These are phyloP conservation scores for Drosophila dives DNA, from an alignment of 2,888 invertebrate species.

Conservation along the genomic window DNA sequence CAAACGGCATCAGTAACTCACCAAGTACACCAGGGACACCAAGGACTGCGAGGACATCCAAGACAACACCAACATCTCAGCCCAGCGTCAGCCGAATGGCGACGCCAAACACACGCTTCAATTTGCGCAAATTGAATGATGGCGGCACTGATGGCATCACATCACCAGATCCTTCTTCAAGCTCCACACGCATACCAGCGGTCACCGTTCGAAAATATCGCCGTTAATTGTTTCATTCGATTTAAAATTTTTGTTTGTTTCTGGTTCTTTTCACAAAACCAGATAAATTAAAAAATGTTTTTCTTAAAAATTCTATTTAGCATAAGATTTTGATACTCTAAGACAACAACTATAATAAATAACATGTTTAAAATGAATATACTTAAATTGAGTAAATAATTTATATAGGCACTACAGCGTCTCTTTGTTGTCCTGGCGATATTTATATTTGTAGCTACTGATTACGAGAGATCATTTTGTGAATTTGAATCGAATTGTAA, in stretches of 20 bases:
- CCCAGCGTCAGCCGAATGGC: conserved; percentile 13
- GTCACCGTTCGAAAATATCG: conserved; percentile 76
- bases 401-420: not conserved
- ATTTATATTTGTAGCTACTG: not conserved
- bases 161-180: conserved; percentile 33
- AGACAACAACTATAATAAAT: not conserved
- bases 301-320: conserved; percentile 5
- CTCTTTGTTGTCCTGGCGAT: not conserved
- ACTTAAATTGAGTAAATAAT: not conserved
- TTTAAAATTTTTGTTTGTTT: not conserved
- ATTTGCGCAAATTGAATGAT: conserved; percentile 74
- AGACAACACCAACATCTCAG: conserved; percentile 33
- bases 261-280: not conserved
- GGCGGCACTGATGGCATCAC: conserved; percentile 7
- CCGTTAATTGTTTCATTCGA: conserved; percentile 30
- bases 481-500: not conserved
- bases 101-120: conserved; percentile 77
- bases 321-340: conserved; percentile 3
- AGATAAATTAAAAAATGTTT: not conserved
- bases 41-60: conserved; percentile 6
- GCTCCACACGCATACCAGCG: conserved; percentile 63
- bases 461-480: not conserved
- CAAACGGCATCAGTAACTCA: not conserved
- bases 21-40: not conserved
- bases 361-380: too few relatives aligned